These are phyloP conservation scores for Ceratosolen solmsi DNA, from an alignment of 1,140 invertebrate genomes.

Conservation along the genomic window DNA sequence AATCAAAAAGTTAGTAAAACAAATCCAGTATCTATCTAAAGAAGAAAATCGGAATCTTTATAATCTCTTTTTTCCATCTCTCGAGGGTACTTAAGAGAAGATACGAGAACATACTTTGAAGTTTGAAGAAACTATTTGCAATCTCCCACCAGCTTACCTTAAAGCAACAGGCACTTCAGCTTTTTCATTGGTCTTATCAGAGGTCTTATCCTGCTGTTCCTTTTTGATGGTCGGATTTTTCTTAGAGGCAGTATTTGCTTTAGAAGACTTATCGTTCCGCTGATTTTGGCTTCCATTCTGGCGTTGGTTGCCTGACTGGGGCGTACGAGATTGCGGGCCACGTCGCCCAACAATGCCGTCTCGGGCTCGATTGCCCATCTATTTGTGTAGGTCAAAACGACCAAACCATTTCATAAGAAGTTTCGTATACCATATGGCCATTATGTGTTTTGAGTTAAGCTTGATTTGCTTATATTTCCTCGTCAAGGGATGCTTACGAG, in stretches of 20 bases:
- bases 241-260: slow-evolving; percentile 73
- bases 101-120: slow-evolving; percentile 52
- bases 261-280: slow-evolving; percentile 74
- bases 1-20: slow-evolving; percentile 24
- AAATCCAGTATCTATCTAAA: slow-evolving; percentile 32
- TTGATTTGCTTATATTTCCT: slow-evolving; percentile 30
- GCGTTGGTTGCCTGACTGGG: slow-evolving; percentile 72
- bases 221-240: slow-evolving; percentile 73
- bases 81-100: slow-evolving; percentile 49
- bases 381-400: slow-evolving; percentile 69
- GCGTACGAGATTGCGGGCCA: slow-evolving; percentile 71
- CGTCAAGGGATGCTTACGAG: slow-evolving; percentile 33
- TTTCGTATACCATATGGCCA: slow-evolving; percentile 54
- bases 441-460: slow-evolving; percentile 27
- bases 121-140: slow-evolving; percentile 68
- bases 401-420: slow-evolving; percentile 68
- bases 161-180: slow-evolving; percentile 69
- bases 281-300: slow-evolving; percentile 74
- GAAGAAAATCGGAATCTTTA: slow-evolving; percentile 44
- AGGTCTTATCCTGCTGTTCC: slow-evolving; percentile 73
- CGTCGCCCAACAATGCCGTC: slow-evolving; percentile 72
- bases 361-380: slow-evolving; percentile 74
- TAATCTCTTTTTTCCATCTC: slow-evolving; percentile 43
- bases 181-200: slow-evolving; percentile 72
- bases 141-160: slow-evolving; percentile 72